Conservation (phyloP, 2,797 vertebrate genomes). For the Sebastes steindachneri region DNA sequence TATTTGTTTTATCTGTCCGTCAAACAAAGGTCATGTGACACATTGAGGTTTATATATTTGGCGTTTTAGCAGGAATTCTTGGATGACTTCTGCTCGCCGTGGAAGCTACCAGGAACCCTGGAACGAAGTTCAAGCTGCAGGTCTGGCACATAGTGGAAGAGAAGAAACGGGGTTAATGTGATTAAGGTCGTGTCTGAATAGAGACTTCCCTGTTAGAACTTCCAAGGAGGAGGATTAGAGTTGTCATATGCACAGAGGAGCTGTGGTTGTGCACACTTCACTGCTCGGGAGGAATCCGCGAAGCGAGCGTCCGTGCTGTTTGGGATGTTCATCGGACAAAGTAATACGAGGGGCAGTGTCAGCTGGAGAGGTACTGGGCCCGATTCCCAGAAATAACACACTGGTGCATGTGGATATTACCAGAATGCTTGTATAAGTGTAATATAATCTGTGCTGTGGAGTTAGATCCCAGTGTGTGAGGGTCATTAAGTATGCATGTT, state of each 20-base stretch:
- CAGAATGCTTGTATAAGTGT: slow-evolving; percentile 47
- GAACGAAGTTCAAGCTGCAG: slow-evolving; percentile 52
- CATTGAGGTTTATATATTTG: slow-evolving; percentile 36
- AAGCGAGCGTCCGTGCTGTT: slow-evolving; percentile 58
- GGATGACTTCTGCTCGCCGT: slow-evolving; percentile 7
- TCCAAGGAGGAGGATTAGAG: slow-evolving; percentile 67
- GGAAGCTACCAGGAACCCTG: slow-evolving; percentile 22
- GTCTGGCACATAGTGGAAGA: slow-evolving; percentile 46
- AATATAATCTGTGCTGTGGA: slow-evolving; percentile 49
- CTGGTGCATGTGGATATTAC: slow-evolving; percentile 50
- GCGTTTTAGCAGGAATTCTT: slow-evolving; percentile 24
- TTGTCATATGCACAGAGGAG: slow-evolving; percentile 73
- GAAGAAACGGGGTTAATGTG: slow-evolving; percentile 63
- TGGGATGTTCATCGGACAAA: slow-evolving; percentile 65
- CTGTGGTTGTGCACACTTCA: slow-evolving; percentile 73
- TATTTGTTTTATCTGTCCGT: slow-evolving; percentile 22
- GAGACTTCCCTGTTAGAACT: slow-evolving; percentile 65
- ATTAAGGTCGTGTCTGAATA: slow-evolving; percentile 64
- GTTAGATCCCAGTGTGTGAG: slow-evolving; percentile 31
- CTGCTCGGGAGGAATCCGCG: slow-evolving; percentile 73
- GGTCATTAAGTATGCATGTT: slow-evolving; percentile 58
- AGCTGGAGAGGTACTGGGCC: slow-evolving; percentile 64
- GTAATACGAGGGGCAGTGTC: slow-evolving; percentile 61
- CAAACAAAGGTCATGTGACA: slow-evolving; percentile 24
- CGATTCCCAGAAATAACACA: slow-evolving; percentile 71